Evolutionary conservation across 2,797 vertebrate species (phyloP).

Genomic region (Melanogrammus aeglefinus): DNA sequence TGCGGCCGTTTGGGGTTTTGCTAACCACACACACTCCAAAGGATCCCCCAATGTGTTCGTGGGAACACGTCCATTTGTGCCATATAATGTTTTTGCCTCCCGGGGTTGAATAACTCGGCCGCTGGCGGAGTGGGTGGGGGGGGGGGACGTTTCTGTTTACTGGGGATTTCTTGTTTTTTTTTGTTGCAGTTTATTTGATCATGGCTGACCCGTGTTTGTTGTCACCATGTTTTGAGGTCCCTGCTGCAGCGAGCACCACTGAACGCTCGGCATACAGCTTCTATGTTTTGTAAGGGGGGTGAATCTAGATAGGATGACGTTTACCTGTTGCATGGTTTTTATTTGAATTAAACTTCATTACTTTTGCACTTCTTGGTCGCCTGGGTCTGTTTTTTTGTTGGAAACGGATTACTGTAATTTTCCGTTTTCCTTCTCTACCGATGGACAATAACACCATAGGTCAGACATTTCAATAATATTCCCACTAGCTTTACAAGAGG

Average conservation of each 20-base stretch:
- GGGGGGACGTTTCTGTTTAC: background rate
- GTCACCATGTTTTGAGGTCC: constrained; percentile 19
- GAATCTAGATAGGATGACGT: constrained; percentile 55
- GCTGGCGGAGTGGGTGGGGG: no score
- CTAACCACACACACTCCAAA: background rate
- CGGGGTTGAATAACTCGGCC: background rate
- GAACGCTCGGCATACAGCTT: constrained; percentile 46
- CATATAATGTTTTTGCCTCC: background rate
- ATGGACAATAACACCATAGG: background rate
- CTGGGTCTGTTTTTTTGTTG: constrained; percentile 11
- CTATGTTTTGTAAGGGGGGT: constrained; percentile 61
- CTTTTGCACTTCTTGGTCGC: constrained; percentile 63
- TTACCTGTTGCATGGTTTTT: constrained; percentile 67
- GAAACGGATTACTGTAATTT: background rate
- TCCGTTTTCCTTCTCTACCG: background rate
- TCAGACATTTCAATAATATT: background rate
- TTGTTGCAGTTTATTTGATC: constrained; percentile 27
- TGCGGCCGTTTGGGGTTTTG: background rate
- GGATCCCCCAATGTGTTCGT: constrained; percentile 20
- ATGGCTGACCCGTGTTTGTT: constrained; percentile 30
- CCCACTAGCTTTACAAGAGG: background rate
- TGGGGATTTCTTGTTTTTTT: constrained; percentile 20
- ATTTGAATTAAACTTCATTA: constrained; percentile 70
- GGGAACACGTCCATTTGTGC: constrained; percentile 6
- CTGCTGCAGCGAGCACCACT: constrained; percentile 42